Evolutionary conservation across 2,113 vertebrate species (phyloP).

Genomic region (Typhlomys cinereus): DNA sequence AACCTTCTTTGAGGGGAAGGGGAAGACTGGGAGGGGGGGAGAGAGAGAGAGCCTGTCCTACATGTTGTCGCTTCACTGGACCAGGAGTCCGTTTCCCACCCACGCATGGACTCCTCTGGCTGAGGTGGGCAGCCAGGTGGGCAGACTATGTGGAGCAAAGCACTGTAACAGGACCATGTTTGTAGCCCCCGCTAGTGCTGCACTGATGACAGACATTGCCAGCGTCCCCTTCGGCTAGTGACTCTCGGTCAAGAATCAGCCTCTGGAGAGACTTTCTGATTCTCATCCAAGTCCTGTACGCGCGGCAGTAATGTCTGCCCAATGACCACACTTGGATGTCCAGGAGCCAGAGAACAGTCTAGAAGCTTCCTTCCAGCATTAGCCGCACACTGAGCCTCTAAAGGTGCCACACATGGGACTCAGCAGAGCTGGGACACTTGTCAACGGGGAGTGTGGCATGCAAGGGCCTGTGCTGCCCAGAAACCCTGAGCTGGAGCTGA

Average conservation of each 20-base stretch:
- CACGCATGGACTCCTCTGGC: background rate
- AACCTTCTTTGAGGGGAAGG: background rate
- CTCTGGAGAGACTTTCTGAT: background rate
- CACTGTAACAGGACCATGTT: background rate
- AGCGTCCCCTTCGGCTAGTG: background rate
- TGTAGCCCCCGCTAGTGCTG: background rate
- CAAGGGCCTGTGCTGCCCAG: background rate
- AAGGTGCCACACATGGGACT: background rate
- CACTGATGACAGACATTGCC: background rate
- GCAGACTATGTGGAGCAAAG: background rate
- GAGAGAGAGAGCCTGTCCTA: background rate
- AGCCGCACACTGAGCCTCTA: background rate
- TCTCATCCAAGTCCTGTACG: background rate
- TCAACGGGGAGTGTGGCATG: background rate
- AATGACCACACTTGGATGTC: background rate
- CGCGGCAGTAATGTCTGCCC: background rate
- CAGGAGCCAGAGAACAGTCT: background rate
- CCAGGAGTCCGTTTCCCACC: background rate
- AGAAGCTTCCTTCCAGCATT: background rate
- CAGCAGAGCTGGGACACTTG: background rate
- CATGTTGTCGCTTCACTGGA: background rate
- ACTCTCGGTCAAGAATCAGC: background rate
- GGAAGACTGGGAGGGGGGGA: too few relatives aligned
- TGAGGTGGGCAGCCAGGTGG: background rate
- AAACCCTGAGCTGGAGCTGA: background rate